Conservation (phyloP, 2,797 vertebrate genomes). For the Graptemys geographica region DNA sequence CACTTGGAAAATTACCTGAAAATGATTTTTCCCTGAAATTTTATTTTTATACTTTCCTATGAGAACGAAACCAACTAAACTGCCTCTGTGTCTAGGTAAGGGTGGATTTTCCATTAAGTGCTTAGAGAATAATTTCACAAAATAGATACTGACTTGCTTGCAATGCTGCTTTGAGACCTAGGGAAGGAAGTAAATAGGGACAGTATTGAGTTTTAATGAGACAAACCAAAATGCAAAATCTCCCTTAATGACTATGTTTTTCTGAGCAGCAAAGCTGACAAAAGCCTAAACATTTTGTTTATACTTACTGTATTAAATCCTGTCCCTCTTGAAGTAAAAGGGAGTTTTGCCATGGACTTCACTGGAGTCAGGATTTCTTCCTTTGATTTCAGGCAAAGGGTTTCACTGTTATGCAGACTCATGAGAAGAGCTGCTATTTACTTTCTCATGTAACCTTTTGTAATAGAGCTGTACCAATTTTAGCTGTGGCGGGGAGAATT, state of each 20-base stretch:
- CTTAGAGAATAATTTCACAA: background rate
- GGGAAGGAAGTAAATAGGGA: background rate
- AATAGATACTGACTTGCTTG: background rate
- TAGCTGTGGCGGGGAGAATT: background rate
- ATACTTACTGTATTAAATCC: background rate
- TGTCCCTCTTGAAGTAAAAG: background rate
- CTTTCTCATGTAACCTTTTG: background rate
- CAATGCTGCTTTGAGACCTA: background rate
- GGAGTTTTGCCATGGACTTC: background rate
- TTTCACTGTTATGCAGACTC: background rate
- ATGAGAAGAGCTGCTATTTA: background rate
- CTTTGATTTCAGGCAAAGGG: background rate
- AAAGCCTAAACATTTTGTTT: background rate
- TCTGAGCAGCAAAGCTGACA: background rate
- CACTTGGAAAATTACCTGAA: constrained; percentile 66
- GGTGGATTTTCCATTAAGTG: background rate
- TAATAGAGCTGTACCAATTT: background rate
- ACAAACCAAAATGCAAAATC: background rate
- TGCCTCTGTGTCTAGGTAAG: constrained; percentile 22
- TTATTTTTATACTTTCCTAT: constrained; percentile 39
- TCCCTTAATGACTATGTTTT: background rate
- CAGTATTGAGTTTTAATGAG: background rate
- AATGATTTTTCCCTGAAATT: background rate
- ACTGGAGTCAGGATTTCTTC: background rate
- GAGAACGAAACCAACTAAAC: background rate